These are phyloP conservation scores for Plectrocnemia conspersa DNA, from an alignment of 1,140 invertebrate genomes.

Conservation along the genomic window DNA sequence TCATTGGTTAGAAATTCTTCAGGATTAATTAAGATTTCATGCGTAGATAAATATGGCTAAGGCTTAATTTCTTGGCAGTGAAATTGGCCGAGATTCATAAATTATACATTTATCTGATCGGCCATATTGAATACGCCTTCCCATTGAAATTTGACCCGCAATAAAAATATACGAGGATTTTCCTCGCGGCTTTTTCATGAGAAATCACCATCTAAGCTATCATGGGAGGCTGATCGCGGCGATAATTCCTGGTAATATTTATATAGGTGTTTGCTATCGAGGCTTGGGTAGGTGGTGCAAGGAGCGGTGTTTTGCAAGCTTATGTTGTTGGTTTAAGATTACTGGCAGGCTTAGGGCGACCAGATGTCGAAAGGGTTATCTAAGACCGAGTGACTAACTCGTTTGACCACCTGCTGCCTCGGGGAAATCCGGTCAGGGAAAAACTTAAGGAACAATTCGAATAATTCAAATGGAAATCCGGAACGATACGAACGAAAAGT, in stretches of 20 bases:
- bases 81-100: slow-evolving; percentile 20
- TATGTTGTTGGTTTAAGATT: slow-evolving; percentile 29
- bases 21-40: slow-evolving; percentile 17
- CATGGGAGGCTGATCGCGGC: too few species aligned
- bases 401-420: slow-evolving; percentile 26
- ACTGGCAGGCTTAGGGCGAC: slow-evolving; percentile 19
- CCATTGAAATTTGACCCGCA: slow-evolving; percentile 3
- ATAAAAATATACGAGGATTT: too few species aligned
- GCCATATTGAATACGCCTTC: slow-evolving; percentile 14
- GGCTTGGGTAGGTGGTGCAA: background rate
- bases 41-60: slow-evolving; percentile 11
- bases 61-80: slow-evolving; percentile 21
- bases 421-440: slow-evolving; percentile 18
- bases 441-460: slow-evolving; percentile 1
- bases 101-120: slow-evolving; percentile 19
- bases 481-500: background rate
- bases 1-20: slow-evolving; percentile 16
- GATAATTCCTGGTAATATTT: too few species aligned
- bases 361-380: slow-evolving; percentile 32
- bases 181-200: too few species aligned
- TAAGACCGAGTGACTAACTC: slow-evolving; percentile 25
- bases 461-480: background rate
- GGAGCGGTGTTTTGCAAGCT: slow-evolving; percentile 20
- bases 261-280: slow-evolving; percentile 1
- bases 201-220: too few species aligned